Evolutionary conservation across 2,797 vertebrate genomes (phyloP).

Genomic region (Pelochelys cantorii): DNA sequence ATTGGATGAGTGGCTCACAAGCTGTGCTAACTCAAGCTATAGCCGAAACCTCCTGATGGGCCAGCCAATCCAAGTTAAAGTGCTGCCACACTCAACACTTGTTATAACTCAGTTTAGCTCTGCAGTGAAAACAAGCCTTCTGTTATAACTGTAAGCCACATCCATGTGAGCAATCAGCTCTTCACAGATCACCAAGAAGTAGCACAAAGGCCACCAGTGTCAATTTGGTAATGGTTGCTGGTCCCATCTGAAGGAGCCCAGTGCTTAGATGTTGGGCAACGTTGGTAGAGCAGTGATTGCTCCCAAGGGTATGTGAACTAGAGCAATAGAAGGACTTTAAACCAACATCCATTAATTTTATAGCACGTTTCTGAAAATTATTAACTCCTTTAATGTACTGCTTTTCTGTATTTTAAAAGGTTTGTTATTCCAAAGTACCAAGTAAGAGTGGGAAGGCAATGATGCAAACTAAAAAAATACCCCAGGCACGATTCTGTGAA

Average conservation of each 20-base stretch:
- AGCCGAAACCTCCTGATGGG: background rate
- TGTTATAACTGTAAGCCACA: background rate
- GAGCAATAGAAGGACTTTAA: background rate
- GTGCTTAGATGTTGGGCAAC: background rate
- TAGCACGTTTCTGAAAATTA: background rate
- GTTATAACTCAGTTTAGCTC: background rate
- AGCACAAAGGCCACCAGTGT: background rate
- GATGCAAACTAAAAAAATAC: background rate
- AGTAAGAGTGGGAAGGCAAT: background rate
- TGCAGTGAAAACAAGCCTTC: background rate
- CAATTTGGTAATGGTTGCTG: background rate
- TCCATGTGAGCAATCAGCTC: background rate
- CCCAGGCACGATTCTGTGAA: background rate
- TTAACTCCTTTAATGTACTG: background rate
- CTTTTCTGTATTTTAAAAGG: background rate
- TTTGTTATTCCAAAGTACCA: background rate
- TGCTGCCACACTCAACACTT: background rate
- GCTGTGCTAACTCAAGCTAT: accelerated
- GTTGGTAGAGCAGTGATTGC: background rate
- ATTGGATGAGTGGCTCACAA: background rate
- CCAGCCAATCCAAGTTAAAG: background rate
- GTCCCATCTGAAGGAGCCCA: background rate
- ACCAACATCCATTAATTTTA: background rate
- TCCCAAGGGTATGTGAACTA: background rate
- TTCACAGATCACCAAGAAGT: background rate